Evolutionary conservation across 23 tunicate genomes (phyloP).

Genomic region (Trididemnum nubilum): DNA sequence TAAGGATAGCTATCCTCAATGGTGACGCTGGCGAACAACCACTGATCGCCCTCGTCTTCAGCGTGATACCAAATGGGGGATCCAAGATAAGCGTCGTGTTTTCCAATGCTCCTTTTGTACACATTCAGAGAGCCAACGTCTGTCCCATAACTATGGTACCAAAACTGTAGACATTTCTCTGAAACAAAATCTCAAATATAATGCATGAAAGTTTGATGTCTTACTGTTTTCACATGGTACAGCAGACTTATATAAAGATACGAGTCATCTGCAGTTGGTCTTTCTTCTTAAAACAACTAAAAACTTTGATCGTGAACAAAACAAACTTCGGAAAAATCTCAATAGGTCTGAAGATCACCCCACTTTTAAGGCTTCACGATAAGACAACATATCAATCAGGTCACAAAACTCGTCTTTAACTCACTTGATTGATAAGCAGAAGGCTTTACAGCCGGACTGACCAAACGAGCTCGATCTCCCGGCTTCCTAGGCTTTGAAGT

Average conservation of each 20-base stretch:
- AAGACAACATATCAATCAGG: not conserved
- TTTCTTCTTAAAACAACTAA: too few species aligned
- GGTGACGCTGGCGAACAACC: conserved; percentile 54
- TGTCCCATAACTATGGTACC: conserved; percentile 83
- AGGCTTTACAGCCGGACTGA: conserved; percentile 76
- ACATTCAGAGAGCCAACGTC: conserved; percentile 62
- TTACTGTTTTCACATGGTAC: too few species aligned
- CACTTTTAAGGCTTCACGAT: not conserved
- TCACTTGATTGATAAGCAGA: too few species aligned
- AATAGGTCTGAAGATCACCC: too few species aligned
- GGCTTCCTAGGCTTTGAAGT: conserved; percentile 56
- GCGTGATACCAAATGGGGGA: conserved; percentile 56
- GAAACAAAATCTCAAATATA: conserved; percentile 5
- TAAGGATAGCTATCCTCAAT: conserved; percentile 52
- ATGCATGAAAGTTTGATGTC: too few species aligned
- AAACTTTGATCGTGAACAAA: too few species aligned
- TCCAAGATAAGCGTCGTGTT: conserved; percentile 10
- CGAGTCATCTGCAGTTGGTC: too few species aligned
- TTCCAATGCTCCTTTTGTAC: conserved; percentile 38
- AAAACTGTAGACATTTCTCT: conserved; percentile 78
- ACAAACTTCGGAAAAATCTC: not conserved
- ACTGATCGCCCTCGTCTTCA: conserved; percentile 66
- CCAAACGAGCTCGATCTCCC: conserved; percentile 58
- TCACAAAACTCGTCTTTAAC: too few species aligned
- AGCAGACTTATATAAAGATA: too few species aligned